phyloP scores from a whole-genome alignment of 37 sponge, comb jelly and placozoan species.

The Corticium candelabrum region DNA sequence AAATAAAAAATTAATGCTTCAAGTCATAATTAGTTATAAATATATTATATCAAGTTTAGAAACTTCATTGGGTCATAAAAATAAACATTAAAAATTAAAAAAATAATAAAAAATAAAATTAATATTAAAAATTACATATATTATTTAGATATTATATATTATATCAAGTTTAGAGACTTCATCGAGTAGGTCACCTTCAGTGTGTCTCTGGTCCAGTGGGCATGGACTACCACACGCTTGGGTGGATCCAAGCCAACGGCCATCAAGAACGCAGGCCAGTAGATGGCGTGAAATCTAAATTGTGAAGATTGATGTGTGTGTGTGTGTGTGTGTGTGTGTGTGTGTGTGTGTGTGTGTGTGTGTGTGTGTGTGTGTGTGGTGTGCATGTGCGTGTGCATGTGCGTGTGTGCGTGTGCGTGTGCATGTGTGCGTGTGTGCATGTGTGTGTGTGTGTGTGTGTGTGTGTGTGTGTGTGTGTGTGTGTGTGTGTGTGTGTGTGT shows the following conservation, averaged over 20 bases:
- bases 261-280: conserved; percentile 82
- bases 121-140: no score
- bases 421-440: background rate
- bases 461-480: background rate
- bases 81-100: no score
- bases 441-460: conserved; percentile 1
- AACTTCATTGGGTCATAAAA: no score
- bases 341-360: conserved; percentile 5
- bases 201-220: conserved; percentile 65
- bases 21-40: no score
- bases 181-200: conserved; percentile 27
- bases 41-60: no score
- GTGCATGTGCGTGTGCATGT: background rate
- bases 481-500: conserved; percentile 5
- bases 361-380: background rate
- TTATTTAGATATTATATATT: no score
- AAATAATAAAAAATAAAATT: no score
- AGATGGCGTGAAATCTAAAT: conserved; percentile 62
- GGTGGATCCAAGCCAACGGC: conserved; percentile 60
- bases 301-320: no score
- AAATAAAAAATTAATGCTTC: no score
- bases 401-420: background rate
- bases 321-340: conserved; percentile 2
- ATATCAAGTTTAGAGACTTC: no score
- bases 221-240: conserved; percentile 40